Base-by-base conservation (phyloP, 2,888 invertebrate species). In the Nomada lathburiana region DNA sequence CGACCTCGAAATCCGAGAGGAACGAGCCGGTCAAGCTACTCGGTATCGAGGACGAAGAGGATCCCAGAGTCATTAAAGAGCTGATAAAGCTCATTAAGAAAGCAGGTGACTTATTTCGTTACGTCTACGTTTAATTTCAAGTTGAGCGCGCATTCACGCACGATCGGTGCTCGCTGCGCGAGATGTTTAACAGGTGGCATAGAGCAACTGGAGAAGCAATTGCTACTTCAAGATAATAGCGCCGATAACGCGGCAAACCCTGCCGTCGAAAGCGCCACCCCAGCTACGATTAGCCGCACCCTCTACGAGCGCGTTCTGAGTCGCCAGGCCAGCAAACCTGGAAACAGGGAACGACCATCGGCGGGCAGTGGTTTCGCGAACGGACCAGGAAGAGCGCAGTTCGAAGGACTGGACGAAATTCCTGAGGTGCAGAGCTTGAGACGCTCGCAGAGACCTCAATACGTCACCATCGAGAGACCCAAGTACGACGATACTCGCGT, bases 1-100 rank as follows among this genome's bases (percentile, higher is more conserved):
- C 91, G 2, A 87, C 89, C 4, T 85, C 87, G 18, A 82, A 80
- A 2, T 29, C 82, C 3, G 76, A 86, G 7, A 81, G 78, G 7
- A 60, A 9, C 10, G 80, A 82, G 1, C 10, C 62, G 0, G 81
- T 80, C 0, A 86, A 53, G 44, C n/a, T 50, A 1, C 20, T 20
- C 47, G 89, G 91, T 11, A 91, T 92, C 20, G 95, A 95, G 75
- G 94, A 95, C 18, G 96, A 96, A 70, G 96, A 97, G 93, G 97
- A 97, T 91, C 97, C 97, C 0, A 95, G 94, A 92, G 97, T 97
- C 0, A 96, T 98, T 76, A 98, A 98, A 91, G 98, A 98, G 92
- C 94, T 98, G 7, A 96, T 98, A 69, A 97, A 97, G 86, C 95
- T 98, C 2, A 98, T 98, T 85, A 97, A 96, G 92, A 97, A 97